phyloP scores from a whole-genome alignment of 2,888 invertebrate species.

The Mythimna pallens region DNA sequence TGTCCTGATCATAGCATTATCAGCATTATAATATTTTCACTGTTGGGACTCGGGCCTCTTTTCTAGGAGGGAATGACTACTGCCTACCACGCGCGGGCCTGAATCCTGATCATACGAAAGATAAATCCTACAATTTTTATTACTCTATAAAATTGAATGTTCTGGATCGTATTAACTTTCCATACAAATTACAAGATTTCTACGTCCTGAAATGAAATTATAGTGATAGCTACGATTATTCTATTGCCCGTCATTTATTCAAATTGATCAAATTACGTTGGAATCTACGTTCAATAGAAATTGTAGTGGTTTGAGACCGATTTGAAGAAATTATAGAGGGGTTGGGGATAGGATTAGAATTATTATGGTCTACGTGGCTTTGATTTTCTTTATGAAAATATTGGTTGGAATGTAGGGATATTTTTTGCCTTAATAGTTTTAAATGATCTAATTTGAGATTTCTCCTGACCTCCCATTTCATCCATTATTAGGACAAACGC shows the following conservation, averaged over 20 bases:
- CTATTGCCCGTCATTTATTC: slow-evolving; percentile 76
- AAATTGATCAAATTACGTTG: slow-evolving; percentile 80
- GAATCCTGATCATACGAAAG: background rate
- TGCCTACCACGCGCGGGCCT: too few relatives aligned
- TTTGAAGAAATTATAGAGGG: slow-evolving; percentile 62
- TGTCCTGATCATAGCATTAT: background rate
- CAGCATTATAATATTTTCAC: background rate
- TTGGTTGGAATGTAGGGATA: background rate
- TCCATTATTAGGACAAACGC: slow-evolving; percentile 14
- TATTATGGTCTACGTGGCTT: slow-evolving; percentile 44
- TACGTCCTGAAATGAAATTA: slow-evolving; percentile 70
- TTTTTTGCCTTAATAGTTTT: slow-evolving; percentile 27
- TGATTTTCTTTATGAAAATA: slow-evolving; percentile 1
- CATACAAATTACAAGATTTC: slow-evolving; percentile 63
- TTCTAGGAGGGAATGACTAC: too few relatives aligned
- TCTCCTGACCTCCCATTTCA: slow-evolving; percentile 24
- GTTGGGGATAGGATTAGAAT: slow-evolving; percentile 54
- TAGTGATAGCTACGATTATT: slow-evolving; percentile 71
- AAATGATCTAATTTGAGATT: slow-evolving; percentile 44
- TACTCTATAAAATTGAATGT: slow-evolving; percentile 3
- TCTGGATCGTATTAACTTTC: slow-evolving; percentile 31
- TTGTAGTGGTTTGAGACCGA: slow-evolving; percentile 50
- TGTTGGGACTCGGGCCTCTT: too few relatives aligned
- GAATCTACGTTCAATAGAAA: slow-evolving; percentile 68
- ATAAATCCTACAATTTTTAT: background rate